phyloP scores from a whole-genome alignment of 2,888 invertebrate genomes.

The Creontiades dilutus region DNA sequence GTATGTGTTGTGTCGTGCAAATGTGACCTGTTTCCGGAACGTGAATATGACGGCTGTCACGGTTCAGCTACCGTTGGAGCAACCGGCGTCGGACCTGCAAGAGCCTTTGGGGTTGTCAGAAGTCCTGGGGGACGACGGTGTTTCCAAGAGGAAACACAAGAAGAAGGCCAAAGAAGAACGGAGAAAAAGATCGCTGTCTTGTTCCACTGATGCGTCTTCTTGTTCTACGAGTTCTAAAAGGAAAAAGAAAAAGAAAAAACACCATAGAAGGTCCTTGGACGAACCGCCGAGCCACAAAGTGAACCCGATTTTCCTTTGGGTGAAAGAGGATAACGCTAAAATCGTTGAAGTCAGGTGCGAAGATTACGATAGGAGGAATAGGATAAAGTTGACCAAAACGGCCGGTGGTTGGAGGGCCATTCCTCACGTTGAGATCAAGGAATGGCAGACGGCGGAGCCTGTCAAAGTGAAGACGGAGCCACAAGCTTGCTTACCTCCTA shows the following conservation, averaged over 20 bases:
- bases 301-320: conserved; percentile 92
- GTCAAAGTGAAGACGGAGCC: conserved; percentile 31
- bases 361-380: conserved; percentile 91
- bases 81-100: background rate
- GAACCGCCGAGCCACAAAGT: conserved; percentile 82
- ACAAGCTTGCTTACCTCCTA: conserved; percentile 63
- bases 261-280: conserved; percentile 72
- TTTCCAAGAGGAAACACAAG: conserved; percentile 56
- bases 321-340: conserved; percentile 87
- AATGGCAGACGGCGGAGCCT: conserved; percentile 39
- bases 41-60: conserved; percentile 64
- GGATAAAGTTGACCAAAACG: conserved; percentile 90
- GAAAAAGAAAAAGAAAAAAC: conserved; percentile 79
- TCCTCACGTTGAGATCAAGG: conserved; percentile 83
- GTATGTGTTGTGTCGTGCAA: conserved; percentile 56
- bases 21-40: conserved; percentile 52
- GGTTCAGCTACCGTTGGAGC: conserved; percentile 1
- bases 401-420: conserved; percentile 90
- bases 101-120: background rate
- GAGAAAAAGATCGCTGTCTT: conserved; percentile 77
- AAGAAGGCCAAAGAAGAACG: conserved; percentile 67
- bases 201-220: conserved; percentile 76
- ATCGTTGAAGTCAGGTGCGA: conserved; percentile 92
- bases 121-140: conserved; percentile 38
- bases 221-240: conserved; percentile 76